Percentiles rank a stretch among this genome's conserved stretches.
phyloP scores from a whole-genome alignment of 2,888 invertebrate species.

The Epinotia brunnichana region DNA sequence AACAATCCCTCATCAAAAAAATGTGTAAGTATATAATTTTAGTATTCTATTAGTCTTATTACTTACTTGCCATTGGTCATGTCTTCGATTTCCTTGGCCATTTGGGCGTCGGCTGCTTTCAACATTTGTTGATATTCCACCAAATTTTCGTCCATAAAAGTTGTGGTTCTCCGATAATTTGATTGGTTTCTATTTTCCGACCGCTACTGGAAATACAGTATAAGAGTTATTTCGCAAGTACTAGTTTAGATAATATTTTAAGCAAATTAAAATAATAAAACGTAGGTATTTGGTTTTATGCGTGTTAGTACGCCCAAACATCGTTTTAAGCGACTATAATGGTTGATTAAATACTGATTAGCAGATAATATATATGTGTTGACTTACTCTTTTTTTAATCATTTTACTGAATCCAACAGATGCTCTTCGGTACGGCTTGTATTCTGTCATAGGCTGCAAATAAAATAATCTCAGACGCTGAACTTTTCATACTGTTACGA shows the following conservation, averaged over 20 bases:
- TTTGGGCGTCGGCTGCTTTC: constrained; percentile 88
- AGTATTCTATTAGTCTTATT: constrained; percentile 1
- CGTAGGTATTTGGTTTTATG: neutral
- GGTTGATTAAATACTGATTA: neutral
- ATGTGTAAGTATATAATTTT: no score
- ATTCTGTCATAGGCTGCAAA: constrained; percentile 68
- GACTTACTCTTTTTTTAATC: constrained; percentile 61
- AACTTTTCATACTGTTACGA: neutral
- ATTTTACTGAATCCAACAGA: constrained; percentile 79
- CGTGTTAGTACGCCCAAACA: neutral
- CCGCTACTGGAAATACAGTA: constrained; percentile 76
- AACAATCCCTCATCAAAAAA: no score
- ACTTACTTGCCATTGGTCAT: constrained; percentile 91
- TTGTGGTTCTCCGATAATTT: constrained; percentile 80
- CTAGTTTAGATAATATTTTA: neutral
- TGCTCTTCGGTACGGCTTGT: constrained; percentile 74
- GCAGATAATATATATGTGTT: neutral
- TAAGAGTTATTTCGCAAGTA: constrained; percentile 26
- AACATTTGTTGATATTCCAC: constrained; percentile 87
- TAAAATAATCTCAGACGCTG: constrained; percentile 40
- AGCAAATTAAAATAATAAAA: neutral
- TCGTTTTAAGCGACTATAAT: neutral
- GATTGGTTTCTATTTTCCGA: constrained; percentile 72
- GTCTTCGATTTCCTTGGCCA: constrained; percentile 91
- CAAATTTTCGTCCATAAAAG: constrained; percentile 87